Evolutionary conservation across 2,797 vertebrate species (phyloP), one percentile per base, ranked within the genome.

Genomic region (Molossus molossus): DNA sequence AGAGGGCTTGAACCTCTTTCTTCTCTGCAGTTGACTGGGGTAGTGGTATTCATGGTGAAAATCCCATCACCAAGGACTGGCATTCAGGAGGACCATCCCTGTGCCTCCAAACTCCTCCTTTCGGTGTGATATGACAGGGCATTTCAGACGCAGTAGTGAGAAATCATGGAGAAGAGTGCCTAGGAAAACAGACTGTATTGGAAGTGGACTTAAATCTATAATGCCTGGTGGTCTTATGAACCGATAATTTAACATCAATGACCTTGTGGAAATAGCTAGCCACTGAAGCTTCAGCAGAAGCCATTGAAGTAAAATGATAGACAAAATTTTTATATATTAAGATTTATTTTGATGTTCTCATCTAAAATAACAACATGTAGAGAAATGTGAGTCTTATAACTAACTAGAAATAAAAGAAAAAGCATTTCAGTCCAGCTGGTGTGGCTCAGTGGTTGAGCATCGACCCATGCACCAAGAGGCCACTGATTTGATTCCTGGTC

Each of bases 351-450:
- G 45, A 67, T 62, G 50, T 8, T 83, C 20, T 94, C 79, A 91
- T 77, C 62, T 94, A 83, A 92, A 95, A 80, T 90, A 90, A 55
- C 33, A 93, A 87, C 83, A 82, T 64, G 18, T 64, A 64, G 79
- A 48, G 25, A 82, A 82, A 79, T 55, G 25, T 64, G 15, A n/a
- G 10, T 77, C 55, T 90, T 50, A 64, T 20, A 81, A 37, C 3
- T 76, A 91, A 58, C n/a, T 20, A 69, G n/a, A 69, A 69, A 69
- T 45, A 37, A 37, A 37, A 11, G 17, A 20, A 90, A 92, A 55
- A 18, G 1, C 13, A 72, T 89, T 75, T 82, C 1, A 94, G 40
- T 45, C 40, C 6, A 6, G 40, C 40, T 1, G 40, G 40, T 45
- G 40, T 45, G 40, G 40, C 40, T 45, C 40, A 45, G 40, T 45